Evolutionary conservation across 2,113 vertebrate species (phyloP), one percentile per base, ranked within the genome.

Genomic region (Saccopteryx bilineata): DNA sequence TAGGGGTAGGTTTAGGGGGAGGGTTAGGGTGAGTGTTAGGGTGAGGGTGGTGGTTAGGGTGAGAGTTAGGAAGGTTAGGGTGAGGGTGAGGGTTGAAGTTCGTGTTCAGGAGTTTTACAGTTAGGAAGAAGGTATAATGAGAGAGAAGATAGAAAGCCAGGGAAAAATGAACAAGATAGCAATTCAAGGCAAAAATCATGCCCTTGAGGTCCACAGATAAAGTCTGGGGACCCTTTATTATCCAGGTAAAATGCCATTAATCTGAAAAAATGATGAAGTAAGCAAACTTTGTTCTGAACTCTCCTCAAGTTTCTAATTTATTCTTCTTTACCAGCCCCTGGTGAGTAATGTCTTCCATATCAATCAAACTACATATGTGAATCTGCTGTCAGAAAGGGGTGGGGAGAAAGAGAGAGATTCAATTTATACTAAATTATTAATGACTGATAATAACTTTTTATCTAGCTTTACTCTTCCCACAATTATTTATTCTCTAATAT

Each of bases 31-130:
- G n/a, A n/a, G n/a, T n/a, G n/a, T n/a, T n/a, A n/a, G n/a, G n/a
- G n/a, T n/a, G n/a, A n/a, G n/a, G n/a, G n/a, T n/a, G n/a, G n/a
- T n/a, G n/a, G n/a, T n/a, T n/a, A n/a, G n/a, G n/a, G n/a, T n/a
- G n/a, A n/a, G n/a, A n/a, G n/a, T n/a, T n/a, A n/a, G n/a, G n/a
- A n/a, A n/a, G n/a, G n/a, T n/a, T n/a, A n/a, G n/a, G n/a, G n/a
- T n/a, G n/a, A n/a, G n/a, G n/a, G n/a, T n/a, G n/a, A n/a, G n/a
- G n/a, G n/a, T n/a, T n/a, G n/a, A n/a, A n/a, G n/a, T n/a, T n/a
- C n/a, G 81, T 93, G 65, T 96, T 94, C 76, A 92, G 76, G 58
- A 96, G n/a, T 94, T 86, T 85, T 92, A 92, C 39, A 96, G 31
- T 94, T 80, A 79, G 50, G 81, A 90, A 85, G 71, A 95, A 46